Evolutionary conservation across 1,140 invertebrate species (phyloP).

Genomic region (Colletes gigas): DNA sequence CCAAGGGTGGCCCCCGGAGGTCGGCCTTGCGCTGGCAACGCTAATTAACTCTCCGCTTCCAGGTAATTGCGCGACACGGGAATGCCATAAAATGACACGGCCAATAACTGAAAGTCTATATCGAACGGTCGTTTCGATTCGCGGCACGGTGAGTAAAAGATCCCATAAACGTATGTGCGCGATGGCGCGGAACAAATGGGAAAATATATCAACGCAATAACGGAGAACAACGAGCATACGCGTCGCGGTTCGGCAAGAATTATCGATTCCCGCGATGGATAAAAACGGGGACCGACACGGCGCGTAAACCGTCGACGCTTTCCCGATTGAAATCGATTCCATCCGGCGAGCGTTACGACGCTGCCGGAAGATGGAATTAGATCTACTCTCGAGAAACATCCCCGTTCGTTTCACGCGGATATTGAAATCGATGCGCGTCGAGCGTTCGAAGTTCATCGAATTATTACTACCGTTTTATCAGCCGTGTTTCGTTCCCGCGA

Average conservation of each 20-base stretch:
- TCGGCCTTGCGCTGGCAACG: background rate
- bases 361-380: background rate
- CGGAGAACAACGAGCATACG: slow-evolving; percentile 14
- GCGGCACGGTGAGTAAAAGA: slow-evolving; percentile 5
- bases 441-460: too few relatives aligned
- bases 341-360: background rate
- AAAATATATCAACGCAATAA: slow-evolving; percentile 6
- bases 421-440: too few relatives aligned
- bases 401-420: background rate
- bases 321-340: background rate
- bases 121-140: slow-evolving; percentile 22
- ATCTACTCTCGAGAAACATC: background rate
- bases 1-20: background rate
- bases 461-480: too few relatives aligned
- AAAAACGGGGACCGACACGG: background rate
- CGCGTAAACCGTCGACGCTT: background rate
- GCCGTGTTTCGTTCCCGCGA: too few relatives aligned
- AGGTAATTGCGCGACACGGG: slow-evolving; percentile 24
- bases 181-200: slow-evolving; percentile 30
- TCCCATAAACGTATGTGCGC: background rate
- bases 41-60: slow-evolving; percentile 15
- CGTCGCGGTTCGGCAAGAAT: slow-evolving; percentile 7
- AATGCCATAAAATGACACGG: slow-evolving; percentile 27
- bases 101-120: slow-evolving; percentile 18
- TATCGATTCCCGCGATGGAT: background rate